These are phyloP conservation scores for Ctenodactylus gundi DNA, from an alignment of 2,113 vertebrate genomes.

Conservation along the genomic window DNA sequence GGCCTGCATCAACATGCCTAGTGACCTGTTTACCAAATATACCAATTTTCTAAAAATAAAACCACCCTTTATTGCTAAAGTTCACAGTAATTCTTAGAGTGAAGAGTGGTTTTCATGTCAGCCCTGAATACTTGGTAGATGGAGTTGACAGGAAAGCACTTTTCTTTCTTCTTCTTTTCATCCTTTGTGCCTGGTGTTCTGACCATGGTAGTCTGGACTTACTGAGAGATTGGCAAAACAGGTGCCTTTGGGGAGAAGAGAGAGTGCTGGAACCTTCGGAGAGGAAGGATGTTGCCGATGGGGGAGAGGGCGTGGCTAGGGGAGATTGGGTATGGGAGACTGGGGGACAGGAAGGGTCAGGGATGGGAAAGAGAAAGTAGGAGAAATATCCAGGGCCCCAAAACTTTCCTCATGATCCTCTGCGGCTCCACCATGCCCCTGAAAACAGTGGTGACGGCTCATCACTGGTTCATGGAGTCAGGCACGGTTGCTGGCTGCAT, in stretches of 20 bases:
- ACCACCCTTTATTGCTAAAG: background rate
- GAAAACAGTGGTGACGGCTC: background rate
- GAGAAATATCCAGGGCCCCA: background rate
- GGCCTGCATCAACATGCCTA: no score
- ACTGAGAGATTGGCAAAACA: background rate
- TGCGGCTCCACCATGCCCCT: background rate
- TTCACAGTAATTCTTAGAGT: background rate
- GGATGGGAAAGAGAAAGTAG: background rate
- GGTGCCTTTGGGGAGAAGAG: fast-evolving
- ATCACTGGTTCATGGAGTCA: background rate
- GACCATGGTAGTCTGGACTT: background rate
- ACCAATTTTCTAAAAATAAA: background rate
- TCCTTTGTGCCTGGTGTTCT: background rate
- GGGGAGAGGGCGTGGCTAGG: background rate
- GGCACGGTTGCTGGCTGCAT: background rate
- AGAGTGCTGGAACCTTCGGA: background rate
- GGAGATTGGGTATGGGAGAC: no score
- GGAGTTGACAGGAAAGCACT: background rate
- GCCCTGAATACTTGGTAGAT: background rate
- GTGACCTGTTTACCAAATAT: background rate
- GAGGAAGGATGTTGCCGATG: background rate
- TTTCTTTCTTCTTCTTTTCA: background rate
- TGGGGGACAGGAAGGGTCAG: background rate
- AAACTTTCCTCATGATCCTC: background rate
- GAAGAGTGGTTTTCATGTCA: background rate